phyloP scores from a whole-genome alignment of 1,140 invertebrate genomes.

The Cyphomyrmex costatus region DNA sequence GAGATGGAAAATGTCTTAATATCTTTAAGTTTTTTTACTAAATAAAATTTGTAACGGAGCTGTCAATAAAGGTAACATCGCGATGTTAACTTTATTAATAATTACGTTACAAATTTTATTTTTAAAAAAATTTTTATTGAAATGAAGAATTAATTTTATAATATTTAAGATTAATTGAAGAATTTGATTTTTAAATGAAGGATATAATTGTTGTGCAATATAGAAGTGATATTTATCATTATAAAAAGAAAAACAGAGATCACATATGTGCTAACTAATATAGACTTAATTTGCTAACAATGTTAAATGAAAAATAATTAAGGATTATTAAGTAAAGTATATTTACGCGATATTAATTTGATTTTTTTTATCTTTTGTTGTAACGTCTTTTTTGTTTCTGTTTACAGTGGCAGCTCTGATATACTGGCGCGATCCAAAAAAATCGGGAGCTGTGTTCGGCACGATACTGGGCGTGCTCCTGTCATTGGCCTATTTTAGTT shows the following conservation, averaged over 20 bases:
- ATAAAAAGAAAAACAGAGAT: not conserved
- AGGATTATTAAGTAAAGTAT: not conserved
- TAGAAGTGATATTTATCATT: not conserved
- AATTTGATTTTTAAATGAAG: not conserved
- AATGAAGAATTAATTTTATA: not conserved
- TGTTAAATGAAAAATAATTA: not conserved
- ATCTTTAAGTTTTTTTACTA: not conserved
- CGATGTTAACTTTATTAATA: not conserved
- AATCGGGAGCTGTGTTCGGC: constrained; percentile 97
- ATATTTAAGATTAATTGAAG: not conserved
- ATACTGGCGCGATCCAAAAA: constrained; percentile 98
- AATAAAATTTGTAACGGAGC: not conserved
- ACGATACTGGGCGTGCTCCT: constrained; percentile 94
- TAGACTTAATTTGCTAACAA: not conserved
- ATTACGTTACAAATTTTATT: not conserved
- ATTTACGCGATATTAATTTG: not conserved
- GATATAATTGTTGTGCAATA: not conserved
- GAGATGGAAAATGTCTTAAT: no score
- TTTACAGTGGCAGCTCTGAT: constrained; percentile 97
- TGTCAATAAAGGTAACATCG: not conserved
- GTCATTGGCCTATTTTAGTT: constrained; percentile 97
- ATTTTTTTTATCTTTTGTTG: not conserved
- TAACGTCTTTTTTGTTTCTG: constrained; percentile 67
- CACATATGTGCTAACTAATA: not conserved
- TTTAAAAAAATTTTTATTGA: not conserved